A percentile compares a stretch with the other conserved stretches of the same genome.
phyloP scores from a whole-genome alignment of 2,888 invertebrate species.

The Dasysyrphus tricinctus region DNA sequence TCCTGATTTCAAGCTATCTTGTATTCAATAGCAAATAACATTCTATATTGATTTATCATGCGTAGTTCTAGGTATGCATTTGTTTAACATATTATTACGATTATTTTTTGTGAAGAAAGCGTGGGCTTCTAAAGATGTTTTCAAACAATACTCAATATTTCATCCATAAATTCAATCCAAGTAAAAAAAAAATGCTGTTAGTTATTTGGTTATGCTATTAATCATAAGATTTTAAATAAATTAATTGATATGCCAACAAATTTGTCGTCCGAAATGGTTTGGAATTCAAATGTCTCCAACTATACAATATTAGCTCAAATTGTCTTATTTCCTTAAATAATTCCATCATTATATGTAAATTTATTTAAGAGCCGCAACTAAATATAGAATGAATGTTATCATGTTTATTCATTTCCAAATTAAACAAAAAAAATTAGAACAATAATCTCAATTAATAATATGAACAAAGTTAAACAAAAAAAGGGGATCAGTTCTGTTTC shows the following conservation, averaged over 20 bases:
- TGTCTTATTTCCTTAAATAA: neutral
- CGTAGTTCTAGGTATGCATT: no score
- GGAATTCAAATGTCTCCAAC: neutral
- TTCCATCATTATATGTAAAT: neutral
- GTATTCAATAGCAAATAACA: neutral
- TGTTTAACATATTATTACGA: neutral
- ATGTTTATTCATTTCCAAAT: neutral
- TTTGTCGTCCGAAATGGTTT: neutral
- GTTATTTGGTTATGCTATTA: neutral
- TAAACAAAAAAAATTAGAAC: constrained; percentile 18
- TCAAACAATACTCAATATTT: neutral
- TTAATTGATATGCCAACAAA: no score
- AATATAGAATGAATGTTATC: neutral
- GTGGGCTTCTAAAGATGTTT: neutral
- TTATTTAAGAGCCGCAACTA: neutral
- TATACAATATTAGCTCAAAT: neutral
- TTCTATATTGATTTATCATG: neutral
- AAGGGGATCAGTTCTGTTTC: constrained; percentile 1
- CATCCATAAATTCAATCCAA: neutral
- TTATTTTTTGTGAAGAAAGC: neutral
- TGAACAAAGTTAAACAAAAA: neutral
- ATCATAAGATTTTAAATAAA: neutral
- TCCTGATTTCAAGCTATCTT: neutral
- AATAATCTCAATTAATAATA: constrained; percentile 5
- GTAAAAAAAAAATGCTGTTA: neutral